Evolutionary conservation across 2,113 vertebrate genomes (phyloP), one percentile per base, ranked within the genome.

Genomic region (Amblyopsis rosae): DNA sequence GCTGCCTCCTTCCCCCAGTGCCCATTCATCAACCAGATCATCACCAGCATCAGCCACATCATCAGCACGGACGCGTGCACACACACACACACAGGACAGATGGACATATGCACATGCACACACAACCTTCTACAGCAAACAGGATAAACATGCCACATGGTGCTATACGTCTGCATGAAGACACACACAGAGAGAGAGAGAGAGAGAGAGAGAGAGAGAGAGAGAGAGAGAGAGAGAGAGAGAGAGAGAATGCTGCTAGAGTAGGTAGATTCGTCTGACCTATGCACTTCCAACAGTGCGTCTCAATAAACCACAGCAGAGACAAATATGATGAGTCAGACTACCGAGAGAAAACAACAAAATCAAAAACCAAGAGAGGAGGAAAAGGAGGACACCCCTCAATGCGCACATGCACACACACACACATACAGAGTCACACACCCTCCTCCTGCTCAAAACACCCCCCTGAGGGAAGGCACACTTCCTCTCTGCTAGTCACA

Each of bases 1-100:
- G 73, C 79, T 58, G 78, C 82, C 72, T 81, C 54, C 68, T 82
- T 84, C 85, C 86, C 76, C 19, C 61, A 84, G 79, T 65, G 81
- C 81, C 86, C 81, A 87, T 89, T 90, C 87, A 89, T 90, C 88
- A 89, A 71, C 65, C 73, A 59, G 79, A 87, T 88, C 90, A 86
- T 86, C 86, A 84, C 70, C 69, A 35, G 62, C 82, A 86, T 86
- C 86, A 88, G 80, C 82, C 79, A 73, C 82, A 75, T 87, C 85
- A 85, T 83, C 87, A 84, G 75, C 45, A 26, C 26, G 26, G 26
- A 26, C 26, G 26, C 26, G 2, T 57, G 53, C 63, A 53, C 58
- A 57, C 61, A 50, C 50, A 68, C 35, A 49, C 65, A 59, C 53
- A 63, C 51, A 63, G 61, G 35, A 63, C 16, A 53, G 12, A 51